phyloP scores from a whole-genome alignment of 2,113 vertebrate species.

The Daphoenositta chrysoptera region DNA sequence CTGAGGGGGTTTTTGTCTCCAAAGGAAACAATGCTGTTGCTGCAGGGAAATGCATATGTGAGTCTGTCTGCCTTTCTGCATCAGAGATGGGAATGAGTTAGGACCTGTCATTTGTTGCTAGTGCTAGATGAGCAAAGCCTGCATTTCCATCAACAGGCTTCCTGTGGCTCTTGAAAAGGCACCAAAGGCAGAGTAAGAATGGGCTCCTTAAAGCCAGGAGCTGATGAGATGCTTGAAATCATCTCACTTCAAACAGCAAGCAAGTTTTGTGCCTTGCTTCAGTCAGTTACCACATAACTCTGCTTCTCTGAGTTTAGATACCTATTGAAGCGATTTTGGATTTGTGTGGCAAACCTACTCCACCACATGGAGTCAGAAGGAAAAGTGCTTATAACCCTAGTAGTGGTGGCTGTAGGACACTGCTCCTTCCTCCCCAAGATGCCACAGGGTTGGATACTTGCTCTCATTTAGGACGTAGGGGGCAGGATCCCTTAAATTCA shows the following conservation, averaged over 20 bases:
- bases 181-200: not conserved
- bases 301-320: not conserved
- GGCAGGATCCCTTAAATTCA: not conserved
- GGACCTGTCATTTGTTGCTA: not conserved
- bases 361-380: not conserved
- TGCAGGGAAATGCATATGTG: not conserved
- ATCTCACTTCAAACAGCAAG: not conserved
- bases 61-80: not conserved
- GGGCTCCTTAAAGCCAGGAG: not conserved
- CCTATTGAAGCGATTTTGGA: accelerated
- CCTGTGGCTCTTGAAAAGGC: not conserved
- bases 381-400: not conserved
- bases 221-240: not conserved
- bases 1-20: not conserved
- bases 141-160: not conserved
- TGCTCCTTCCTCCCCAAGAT: not conserved
- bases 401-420: not conserved
- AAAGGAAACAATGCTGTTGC: not conserved
- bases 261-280: not conserved
- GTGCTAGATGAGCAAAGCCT: not conserved
- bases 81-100: not conserved
- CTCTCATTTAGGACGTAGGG: not conserved
- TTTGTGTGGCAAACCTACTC: not conserved
- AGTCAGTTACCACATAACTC: not conserved
- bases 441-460: not conserved